phyloP scores from a whole-genome alignment of 2,888 invertebrate species.

The Linnaemya vulpina region DNA sequence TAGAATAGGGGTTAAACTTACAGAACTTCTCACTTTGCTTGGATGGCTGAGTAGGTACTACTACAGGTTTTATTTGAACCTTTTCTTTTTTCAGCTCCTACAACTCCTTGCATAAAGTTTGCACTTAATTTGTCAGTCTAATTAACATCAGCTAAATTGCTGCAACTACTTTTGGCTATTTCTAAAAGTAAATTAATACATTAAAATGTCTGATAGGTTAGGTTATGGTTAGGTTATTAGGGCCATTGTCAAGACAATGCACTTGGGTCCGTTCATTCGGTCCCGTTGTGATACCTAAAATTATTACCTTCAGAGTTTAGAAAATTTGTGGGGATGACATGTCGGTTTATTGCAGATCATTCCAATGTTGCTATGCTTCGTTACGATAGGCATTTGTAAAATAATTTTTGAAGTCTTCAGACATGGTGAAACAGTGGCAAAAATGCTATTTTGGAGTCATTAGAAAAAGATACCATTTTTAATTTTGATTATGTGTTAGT shows the following conservation, averaged over 20 bases:
- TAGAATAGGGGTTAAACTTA: conserved; percentile 43
- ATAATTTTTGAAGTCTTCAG: no score
- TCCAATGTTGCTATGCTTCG: conserved; percentile 17
- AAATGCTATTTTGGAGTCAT: conserved; percentile 13
- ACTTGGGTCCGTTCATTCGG: no score
- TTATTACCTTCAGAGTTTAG: conserved; percentile 52
- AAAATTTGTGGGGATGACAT: background rate
- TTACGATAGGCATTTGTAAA: conserved; percentile 27
- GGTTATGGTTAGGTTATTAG: no score
- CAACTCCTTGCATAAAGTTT: conserved; percentile 37
- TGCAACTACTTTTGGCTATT: conserved; percentile 30
- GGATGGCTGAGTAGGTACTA: conserved; percentile 50
- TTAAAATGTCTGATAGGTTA: no score
- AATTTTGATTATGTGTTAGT: no score
- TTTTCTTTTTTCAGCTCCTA: conserved; percentile 42
- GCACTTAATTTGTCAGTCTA: background rate
- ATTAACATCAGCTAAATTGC: no score
- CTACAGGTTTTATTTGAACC: conserved; percentile 7
- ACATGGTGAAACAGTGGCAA: conserved; percentile 32
- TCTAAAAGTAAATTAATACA: conserved; percentile 39
- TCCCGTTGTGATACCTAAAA: no score
- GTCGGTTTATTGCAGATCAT: conserved; percentile 13
- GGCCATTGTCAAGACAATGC: no score
- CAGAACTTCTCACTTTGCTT: conserved; percentile 43
- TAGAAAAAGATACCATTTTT: no score